Conservation (phyloP, 2,113 vertebrate species). For the Paramisgurnus dabryanus region DNA sequence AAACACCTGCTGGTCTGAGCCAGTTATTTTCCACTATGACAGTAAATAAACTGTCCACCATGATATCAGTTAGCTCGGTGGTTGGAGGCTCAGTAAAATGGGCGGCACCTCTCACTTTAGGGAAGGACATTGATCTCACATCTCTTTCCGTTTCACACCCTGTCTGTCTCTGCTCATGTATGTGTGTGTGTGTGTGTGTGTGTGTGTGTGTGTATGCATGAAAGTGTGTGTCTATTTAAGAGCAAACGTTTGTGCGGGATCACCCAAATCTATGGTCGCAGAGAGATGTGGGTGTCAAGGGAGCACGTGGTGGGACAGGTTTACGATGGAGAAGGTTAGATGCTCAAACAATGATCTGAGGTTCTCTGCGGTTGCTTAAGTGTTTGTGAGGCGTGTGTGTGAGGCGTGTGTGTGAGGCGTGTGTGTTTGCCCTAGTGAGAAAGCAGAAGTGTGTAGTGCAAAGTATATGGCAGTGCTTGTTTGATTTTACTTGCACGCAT, state of each 20-base stretch:
- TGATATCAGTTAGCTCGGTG: constrained; percentile 43
- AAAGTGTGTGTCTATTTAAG: constrained; percentile 35
- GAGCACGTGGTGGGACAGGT: constrained; percentile 15
- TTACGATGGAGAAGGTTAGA: constrained; percentile 24
- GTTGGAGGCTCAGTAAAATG: constrained; percentile 16
- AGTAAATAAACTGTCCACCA: constrained; percentile 59
- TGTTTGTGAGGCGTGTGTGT: background rate
- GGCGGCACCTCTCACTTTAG: constrained; percentile 33
- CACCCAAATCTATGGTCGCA: constrained; percentile 4
- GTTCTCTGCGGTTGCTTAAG: background rate
- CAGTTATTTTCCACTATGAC: constrained; percentile 61
- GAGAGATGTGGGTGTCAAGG: constrained; percentile 8
- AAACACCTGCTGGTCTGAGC: constrained; percentile 55
- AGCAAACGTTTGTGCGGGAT: constrained; percentile 41
- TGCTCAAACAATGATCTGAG: background rate
- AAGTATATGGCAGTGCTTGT: constrained; percentile 11
- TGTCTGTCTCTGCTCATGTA: constrained; percentile 38
- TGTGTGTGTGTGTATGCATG: constrained; percentile 20
- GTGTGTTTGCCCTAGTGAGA: background rate
- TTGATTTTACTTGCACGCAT: background rate
- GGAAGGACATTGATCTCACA: constrained; percentile 53
- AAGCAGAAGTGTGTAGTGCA: constrained; percentile 26
- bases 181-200: constrained; percentile 16
- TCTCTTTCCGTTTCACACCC: constrained; percentile 55
- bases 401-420: constrained; percentile 9